phyloP scores from a whole-genome alignment of 2,888 invertebrate genomes.

The Micropterix aruncella region DNA sequence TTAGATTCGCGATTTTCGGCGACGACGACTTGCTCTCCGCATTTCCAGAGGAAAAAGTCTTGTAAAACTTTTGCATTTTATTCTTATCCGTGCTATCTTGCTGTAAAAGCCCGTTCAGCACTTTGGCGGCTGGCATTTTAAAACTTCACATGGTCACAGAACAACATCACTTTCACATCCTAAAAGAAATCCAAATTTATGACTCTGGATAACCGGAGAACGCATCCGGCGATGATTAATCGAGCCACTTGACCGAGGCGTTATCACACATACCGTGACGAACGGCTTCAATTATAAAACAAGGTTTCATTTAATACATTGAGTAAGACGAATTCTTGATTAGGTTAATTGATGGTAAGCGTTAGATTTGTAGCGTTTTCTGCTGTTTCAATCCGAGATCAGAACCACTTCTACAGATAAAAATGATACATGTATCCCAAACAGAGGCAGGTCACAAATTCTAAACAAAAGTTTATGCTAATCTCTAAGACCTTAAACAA shows the following conservation, averaged over 20 bases:
- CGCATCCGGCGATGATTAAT: neutral
- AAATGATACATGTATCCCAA: too few relatives aligned
- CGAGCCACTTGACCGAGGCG: neutral
- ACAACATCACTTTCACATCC: too few relatives aligned
- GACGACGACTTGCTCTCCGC: constrained; percentile 2
- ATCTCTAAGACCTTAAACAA: too few relatives aligned
- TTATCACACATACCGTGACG: neutral
- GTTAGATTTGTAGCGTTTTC: too few relatives aligned
- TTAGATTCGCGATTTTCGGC: neutral
- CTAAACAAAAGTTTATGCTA: too few relatives aligned
- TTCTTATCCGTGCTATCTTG: constrained; percentile 27
- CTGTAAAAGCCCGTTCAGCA: neutral
- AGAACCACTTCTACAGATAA: too few relatives aligned
- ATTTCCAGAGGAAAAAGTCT: constrained; percentile 31
- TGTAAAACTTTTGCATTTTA: constrained; percentile 37
- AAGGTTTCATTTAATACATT: neutral
- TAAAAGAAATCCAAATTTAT: neutral
- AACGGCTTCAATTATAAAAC: neutral
- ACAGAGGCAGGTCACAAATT: too few relatives aligned
- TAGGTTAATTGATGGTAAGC: too few relatives aligned
- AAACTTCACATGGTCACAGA: too few relatives aligned
- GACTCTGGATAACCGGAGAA: neutral
- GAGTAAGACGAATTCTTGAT: neutral
- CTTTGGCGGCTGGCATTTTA: neutral
- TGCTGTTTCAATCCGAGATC: too few relatives aligned